These are phyloP conservation scores for Eilema depressum DNA, from an alignment of 2,888 invertebrate species.

Conservation along the genomic window DNA sequence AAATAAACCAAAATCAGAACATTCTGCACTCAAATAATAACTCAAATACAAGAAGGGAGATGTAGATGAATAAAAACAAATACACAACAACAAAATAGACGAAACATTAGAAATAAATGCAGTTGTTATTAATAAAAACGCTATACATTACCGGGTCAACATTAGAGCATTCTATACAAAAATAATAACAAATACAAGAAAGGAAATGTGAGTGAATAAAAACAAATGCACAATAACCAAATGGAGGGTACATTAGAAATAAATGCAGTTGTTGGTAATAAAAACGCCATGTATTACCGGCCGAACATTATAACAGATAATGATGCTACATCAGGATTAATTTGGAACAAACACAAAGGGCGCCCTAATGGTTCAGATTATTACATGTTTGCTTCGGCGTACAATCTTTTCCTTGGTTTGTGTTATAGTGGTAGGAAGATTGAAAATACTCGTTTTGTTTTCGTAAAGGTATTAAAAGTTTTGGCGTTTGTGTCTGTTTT, in stretches of 20 bases:
- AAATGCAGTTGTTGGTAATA: slow-evolving; percentile 44
- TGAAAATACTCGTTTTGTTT: background rate
- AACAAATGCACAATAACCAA: background rate
- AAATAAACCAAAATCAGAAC: slow-evolving; percentile 23
- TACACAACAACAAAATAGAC: slow-evolving; percentile 20
- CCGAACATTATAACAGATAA: slow-evolving; percentile 51
- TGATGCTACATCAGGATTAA: slow-evolving; percentile 60
- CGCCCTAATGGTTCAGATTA: slow-evolving; percentile 41
- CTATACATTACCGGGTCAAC: slow-evolving; percentile 47
- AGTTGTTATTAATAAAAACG: slow-evolving; percentile 43
- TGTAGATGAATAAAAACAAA: slow-evolving; percentile 22
- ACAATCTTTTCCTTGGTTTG: slow-evolving; percentile 43
- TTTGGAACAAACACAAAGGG: slow-evolving; percentile 56
- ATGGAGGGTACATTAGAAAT: slow-evolving; percentile 40
- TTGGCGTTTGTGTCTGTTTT: background rate
- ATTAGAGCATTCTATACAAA: slow-evolving; percentile 24
- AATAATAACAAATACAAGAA: too few species aligned
- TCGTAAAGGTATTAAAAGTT: background rate
- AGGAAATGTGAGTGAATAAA: too few species aligned
- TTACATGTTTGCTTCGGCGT: slow-evolving; percentile 40
- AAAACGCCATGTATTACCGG: slow-evolving; percentile 48
- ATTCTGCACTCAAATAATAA: slow-evolving; percentile 19
- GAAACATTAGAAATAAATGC: slow-evolving; percentile 39
- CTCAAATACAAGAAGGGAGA: slow-evolving; percentile 15
- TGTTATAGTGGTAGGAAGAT: slow-evolving; percentile 13